Evolutionary conservation across 2,797 vertebrate species (phyloP).

Genomic region (Xenopus petersii): DNA sequence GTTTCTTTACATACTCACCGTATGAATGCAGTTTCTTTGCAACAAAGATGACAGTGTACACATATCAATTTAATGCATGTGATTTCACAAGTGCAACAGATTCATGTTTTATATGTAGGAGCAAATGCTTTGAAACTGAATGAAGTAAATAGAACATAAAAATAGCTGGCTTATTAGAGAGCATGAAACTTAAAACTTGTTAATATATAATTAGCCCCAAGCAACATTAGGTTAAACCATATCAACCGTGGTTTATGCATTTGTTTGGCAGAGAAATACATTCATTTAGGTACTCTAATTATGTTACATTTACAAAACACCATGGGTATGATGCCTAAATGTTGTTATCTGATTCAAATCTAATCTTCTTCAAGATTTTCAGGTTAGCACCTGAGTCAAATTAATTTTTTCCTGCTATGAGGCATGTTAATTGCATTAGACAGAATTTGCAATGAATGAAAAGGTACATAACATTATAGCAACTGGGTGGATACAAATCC

Average conservation of each 20-base stretch:
- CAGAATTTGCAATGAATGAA: conserved; percentile 18
- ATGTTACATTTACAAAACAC: conserved; percentile 14
- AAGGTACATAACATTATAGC: conserved; percentile 15
- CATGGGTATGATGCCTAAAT: conserved; percentile 5
- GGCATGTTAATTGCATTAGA: conserved; percentile 36
- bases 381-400: conserved; percentile 47
- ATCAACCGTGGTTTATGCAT: not conserved
- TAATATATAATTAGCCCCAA: conserved; percentile 6
- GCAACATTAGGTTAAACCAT: conserved; percentile 1
- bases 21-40: no score
- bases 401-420: conserved; percentile 45
- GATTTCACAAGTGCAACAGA: no score
- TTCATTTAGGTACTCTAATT: conserved; percentile 9
- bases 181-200: conserved; percentile 8
- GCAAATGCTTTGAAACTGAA: not conserved
- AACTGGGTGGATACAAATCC: no score
- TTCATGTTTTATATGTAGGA: no score
- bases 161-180: not conserved
- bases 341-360: conserved; percentile 35
- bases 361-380: conserved; percentile 35
- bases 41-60: no score
- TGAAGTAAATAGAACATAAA: not conserved
- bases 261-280: conserved; percentile 4
- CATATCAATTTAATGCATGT: no score
- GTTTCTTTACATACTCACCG: no score